These are phyloP conservation scores for Creontiades dilutus DNA, from an alignment of 2,888 invertebrate genomes.

Conservation along the genomic window DNA sequence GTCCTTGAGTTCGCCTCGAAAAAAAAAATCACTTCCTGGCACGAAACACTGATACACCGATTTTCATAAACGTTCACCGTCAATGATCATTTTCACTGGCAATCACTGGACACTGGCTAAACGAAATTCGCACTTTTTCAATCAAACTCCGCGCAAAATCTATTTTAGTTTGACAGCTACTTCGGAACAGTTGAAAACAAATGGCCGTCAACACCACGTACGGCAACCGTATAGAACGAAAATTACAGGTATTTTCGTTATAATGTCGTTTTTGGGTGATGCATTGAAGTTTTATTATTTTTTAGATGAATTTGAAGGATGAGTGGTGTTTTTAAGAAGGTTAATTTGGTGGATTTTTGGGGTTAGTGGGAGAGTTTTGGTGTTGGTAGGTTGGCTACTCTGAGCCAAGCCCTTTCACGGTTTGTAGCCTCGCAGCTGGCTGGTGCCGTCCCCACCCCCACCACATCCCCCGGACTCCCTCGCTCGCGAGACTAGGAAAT, in stretches of 20 bases:
- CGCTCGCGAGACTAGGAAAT: constrained; percentile 39
- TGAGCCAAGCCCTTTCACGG: constrained; percentile 29
- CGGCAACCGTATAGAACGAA: constrained; percentile 46
- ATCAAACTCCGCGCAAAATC: constrained; percentile 58
- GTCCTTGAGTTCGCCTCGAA: constrained; percentile 54
- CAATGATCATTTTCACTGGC: constrained; percentile 71
- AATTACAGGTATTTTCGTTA: background rate
- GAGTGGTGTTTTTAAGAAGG: background rate
- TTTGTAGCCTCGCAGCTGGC: constrained; percentile 59
- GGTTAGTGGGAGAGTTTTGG: background rate
- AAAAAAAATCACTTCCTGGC: constrained; percentile 60
- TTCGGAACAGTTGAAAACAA: constrained; percentile 57
- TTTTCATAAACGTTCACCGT: constrained; percentile 73
- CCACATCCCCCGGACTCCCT: background rate
- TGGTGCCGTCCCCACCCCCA: background rate
- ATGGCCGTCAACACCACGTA: constrained; percentile 62
- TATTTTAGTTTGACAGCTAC: constrained; percentile 55
- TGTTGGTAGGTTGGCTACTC: background rate
- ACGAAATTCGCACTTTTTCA: constrained; percentile 19
- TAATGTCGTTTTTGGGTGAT: background rate
- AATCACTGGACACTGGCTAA: constrained; percentile 27
- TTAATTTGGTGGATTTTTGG: background rate
- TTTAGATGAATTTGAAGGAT: background rate
- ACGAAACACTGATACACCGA: constrained; percentile 57
- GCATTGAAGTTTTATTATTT: background rate